Percentiles rank a stretch among this genome's conserved stretches.
These are phyloP conservation scores for Germaria angustata DNA, from an alignment of 2,888 invertebrate genomes.

Conservation along the genomic window DNA sequence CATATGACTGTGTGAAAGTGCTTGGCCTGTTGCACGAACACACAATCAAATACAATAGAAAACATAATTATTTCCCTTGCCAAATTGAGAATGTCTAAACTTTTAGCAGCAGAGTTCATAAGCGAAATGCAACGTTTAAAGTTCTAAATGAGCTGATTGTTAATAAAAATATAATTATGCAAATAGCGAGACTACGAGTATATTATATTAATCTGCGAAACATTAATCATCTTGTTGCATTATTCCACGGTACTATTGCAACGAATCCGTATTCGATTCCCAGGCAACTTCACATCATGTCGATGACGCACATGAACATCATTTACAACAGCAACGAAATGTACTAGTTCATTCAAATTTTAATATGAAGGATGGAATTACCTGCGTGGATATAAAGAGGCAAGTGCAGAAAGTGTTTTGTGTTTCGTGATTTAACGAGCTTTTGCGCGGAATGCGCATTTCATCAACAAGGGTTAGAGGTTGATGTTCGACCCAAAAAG, in stretches of 20 bases:
- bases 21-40: background rate
- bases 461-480: too few species aligned
- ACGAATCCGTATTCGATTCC: background rate
- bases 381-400: too few species aligned
- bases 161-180: background rate
- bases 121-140: constrained; percentile 24
- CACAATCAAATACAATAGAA: background rate
- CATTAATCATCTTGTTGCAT: background rate
- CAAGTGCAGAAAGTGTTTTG: too few species aligned
- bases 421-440: too few species aligned
- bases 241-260: background rate
- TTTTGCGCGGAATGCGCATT: too few species aligned
- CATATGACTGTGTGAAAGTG: constrained; percentile 5
- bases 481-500: too few species aligned
- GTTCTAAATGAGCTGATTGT: constrained; percentile 9
- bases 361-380: too few species aligned
- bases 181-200: background rate
- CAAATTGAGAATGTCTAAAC: constrained; percentile 2
- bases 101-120: constrained; percentile 20
- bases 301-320: background rate
- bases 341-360: background rate
- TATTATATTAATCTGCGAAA: background rate
- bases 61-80: background rate
- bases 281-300: background rate
- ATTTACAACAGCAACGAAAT: background rate